Percentiles rank a stretch among this genome's conserved stretches.
Conservation (phyloP, 2,888 invertebrate genomes). For the Didymodactylos carnosus region DNA sequence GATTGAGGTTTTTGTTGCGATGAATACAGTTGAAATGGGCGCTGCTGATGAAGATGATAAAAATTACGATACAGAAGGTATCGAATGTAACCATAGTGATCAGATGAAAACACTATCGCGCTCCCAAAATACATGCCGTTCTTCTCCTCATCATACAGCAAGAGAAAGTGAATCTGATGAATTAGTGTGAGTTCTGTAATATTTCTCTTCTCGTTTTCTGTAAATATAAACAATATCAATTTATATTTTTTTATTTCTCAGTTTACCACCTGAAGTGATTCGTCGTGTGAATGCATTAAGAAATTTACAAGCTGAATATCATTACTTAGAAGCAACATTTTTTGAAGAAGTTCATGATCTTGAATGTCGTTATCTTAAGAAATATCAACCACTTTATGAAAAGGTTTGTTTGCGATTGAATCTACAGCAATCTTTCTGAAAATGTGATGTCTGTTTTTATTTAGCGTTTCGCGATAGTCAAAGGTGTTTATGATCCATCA, state of each 20-base stretch:
- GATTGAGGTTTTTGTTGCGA: no score
- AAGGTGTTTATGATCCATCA: slow-evolving; percentile 60
- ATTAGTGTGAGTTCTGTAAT: no score
- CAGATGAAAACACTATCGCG: no score
- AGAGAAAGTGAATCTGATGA: no score
- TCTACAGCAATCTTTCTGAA: neutral
- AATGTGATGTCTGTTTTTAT: neutral
- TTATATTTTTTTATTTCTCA: neutral
- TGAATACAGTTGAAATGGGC: no score
- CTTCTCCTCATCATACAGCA: no score
- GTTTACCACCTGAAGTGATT: slow-evolving; percentile 54
- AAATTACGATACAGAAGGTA: no score
- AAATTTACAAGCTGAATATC: slow-evolving; percentile 60
- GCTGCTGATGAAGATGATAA: no score
- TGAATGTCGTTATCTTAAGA: slow-evolving; percentile 67
- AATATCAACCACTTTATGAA: slow-evolving; percentile 56
- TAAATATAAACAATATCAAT: no score
- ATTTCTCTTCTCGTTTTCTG: no score
- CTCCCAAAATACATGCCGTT: no score
- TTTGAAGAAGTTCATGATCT: slow-evolving; percentile 77
- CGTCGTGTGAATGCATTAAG: slow-evolving; percentile 62
- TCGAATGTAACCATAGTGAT: no score
- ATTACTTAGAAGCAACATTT: slow-evolving; percentile 70
- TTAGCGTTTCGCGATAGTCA: slow-evolving; percentile 35
- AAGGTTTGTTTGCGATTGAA: slow-evolving; percentile 25